Evolutionary conservation across 2,888 invertebrate genomes (phyloP).

Genomic region (Leistus spinibarbis): DNA sequence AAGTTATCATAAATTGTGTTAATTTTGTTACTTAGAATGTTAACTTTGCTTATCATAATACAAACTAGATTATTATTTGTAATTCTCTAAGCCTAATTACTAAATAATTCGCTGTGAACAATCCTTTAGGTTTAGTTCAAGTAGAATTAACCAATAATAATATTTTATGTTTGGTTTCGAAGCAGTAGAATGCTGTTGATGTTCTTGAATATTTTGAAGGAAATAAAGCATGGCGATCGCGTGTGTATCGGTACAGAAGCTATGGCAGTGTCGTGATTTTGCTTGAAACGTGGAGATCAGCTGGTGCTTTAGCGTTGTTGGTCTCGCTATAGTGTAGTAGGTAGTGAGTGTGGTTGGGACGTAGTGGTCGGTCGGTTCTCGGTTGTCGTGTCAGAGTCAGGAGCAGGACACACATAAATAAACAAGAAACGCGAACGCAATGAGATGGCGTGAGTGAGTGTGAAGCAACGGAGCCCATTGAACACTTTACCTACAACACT

Average conservation of each 20-base stretch:
- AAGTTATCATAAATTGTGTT: too few relatives aligned
- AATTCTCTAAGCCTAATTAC: too few relatives aligned
- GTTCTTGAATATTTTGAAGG: not conserved
- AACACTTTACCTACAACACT: not conserved
- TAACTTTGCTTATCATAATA: too few relatives aligned
- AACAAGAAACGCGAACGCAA: slow-evolving; percentile 2
- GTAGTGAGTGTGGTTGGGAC: too few relatives aligned
- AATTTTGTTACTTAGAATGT: too few relatives aligned
- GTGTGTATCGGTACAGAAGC: not conserved
- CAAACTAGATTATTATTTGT: too few relatives aligned
- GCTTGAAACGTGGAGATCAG: not conserved
- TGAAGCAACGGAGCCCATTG: not conserved
- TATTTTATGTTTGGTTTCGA: too few relatives aligned
- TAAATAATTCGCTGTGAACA: too few relatives aligned
- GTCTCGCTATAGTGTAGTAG: not conserved
- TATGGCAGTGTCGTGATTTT: not conserved
- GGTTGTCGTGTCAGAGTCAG: not conserved
- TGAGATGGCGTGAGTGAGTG: slow-evolving; percentile 4
- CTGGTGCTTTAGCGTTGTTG: not conserved
- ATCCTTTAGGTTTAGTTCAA: too few relatives aligned
- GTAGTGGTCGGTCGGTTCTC: too few relatives aligned
- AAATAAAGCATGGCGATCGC: not conserved
- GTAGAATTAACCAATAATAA: too few relatives aligned
- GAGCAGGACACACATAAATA: slow-evolving; percentile 9
- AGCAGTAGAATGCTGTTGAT: too few relatives aligned